Evolutionary conservation across 2,888 invertebrate genomes (phyloP).

Genomic region (Phymatocera aterrima): DNA sequence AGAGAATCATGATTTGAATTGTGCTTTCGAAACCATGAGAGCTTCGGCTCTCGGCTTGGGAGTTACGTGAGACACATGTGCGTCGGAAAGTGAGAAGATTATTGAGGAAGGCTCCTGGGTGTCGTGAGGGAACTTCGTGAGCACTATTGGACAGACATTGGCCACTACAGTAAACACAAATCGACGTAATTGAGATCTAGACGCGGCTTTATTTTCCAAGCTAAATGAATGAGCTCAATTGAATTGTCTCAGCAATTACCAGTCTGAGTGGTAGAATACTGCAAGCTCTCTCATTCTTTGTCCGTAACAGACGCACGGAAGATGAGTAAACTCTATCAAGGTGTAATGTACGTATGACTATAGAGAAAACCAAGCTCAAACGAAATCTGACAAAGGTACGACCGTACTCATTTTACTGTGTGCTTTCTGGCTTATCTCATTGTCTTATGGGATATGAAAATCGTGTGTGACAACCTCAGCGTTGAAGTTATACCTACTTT

Average conservation of each 20-base stretch:
- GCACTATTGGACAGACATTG: slow-evolving; percentile 18
- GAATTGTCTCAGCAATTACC: neutral
- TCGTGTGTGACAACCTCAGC: slow-evolving; percentile 1
- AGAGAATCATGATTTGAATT: too few species aligned
- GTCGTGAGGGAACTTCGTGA: slow-evolving; percentile 18
- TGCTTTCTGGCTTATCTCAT: slow-evolving; percentile 29
- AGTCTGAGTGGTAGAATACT: neutral
- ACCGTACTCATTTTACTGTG: neutral
- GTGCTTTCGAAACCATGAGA: neutral
- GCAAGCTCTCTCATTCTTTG: neutral
- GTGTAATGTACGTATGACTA: neutral
- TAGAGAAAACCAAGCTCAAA: slow-evolving; percentile 19
- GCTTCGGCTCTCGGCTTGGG: neutral
- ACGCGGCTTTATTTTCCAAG: neutral
- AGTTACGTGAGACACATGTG: neutral
- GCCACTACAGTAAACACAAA: slow-evolving; percentile 25
- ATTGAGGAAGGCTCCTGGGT: slow-evolving; percentile 29
- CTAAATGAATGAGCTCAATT: neutral
- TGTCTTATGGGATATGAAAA: neutral
- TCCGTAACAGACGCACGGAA: neutral
- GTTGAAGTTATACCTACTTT: slow-evolving; percentile 7
- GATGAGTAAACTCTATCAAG: slow-evolving; percentile 7
- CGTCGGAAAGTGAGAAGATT: neutral
- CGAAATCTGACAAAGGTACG: slow-evolving; percentile 19
- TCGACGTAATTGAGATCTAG: slow-evolving; percentile 23